Evolutionary conservation across 2,113 vertebrate species (phyloP).

Genomic region (Ammodytes marinus): DNA sequence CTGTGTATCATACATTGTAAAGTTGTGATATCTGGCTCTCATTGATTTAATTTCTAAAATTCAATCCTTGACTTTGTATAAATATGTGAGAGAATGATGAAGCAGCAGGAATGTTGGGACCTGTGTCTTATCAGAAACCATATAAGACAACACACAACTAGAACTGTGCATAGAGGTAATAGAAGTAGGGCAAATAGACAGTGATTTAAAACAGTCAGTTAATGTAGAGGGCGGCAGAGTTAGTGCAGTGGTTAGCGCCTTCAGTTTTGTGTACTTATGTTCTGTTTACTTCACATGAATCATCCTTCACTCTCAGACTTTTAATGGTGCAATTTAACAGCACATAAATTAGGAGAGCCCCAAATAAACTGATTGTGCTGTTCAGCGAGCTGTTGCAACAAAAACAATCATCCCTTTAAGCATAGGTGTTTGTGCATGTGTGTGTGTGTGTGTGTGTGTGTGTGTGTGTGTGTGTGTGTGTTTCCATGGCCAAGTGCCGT

Average conservation of each 20-base stretch:
- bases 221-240: too few species aligned
- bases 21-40: not conserved
- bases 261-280: not conserved
- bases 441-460: slow-evolving; percentile 6
- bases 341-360: not conserved
- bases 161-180: too few species aligned
- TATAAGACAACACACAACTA: not conserved
- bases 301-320: not conserved
- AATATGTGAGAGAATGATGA: not conserved
- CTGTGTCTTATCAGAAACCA: not conserved
- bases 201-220: too few species aligned
- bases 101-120: not conserved
- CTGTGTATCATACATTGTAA: not conserved
- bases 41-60: not conserved
- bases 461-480: not conserved
- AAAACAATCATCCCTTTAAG: not conserved
- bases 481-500: slow-evolving; percentile 6
- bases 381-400: slow-evolving; percentile 31
- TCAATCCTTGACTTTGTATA: not conserved
- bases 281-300: slow-evolving; percentile 8
- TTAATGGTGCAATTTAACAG: not conserved
- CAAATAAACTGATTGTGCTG: slow-evolving; percentile 23
- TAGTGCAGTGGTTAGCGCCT: too few species aligned
- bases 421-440: not conserved
- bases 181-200: too few species aligned